Evolutionary conservation across 2,797 vertebrate species (phyloP).

Genomic region (Aulostomus chinensis): DNA sequence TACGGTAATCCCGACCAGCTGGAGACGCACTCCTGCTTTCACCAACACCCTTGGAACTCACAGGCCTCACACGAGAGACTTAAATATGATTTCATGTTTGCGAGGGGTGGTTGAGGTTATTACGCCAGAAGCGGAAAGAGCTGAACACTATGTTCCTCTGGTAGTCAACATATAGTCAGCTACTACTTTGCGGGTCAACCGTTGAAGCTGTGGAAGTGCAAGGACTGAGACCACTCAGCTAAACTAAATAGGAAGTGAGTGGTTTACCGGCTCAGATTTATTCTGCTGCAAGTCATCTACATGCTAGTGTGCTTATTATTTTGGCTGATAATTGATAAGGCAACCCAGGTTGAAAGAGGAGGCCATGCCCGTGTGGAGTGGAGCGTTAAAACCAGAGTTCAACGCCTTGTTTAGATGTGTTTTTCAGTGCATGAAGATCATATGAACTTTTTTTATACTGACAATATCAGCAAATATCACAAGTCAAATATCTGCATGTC

Average conservation of each 20-base stretch:
- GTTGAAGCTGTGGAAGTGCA: background rate
- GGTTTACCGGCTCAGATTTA: slow-evolving; percentile 27
- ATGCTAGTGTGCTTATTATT: too few species aligned
- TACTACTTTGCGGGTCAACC: slow-evolving; percentile 5
- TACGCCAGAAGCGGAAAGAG: slow-evolving; percentile 8
- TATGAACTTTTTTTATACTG: too few species aligned
- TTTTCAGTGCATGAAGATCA: too few species aligned
- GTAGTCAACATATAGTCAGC: slow-evolving; percentile 23
- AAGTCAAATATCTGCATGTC: too few species aligned
- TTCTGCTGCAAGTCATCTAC: too few species aligned
- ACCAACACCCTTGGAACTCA: slow-evolving; percentile 32
- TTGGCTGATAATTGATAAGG: too few species aligned
- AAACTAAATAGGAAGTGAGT: slow-evolving; percentile 22
- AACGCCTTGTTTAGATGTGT: too few species aligned
- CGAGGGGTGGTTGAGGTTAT: slow-evolving; percentile 16
- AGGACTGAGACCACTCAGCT: slow-evolving; percentile 18
- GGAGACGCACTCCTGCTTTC: slow-evolving; percentile 30
- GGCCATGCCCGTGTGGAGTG: too few species aligned
- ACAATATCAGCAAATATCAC: too few species aligned
- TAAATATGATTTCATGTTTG: slow-evolving; percentile 6
- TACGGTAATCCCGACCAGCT: slow-evolving; percentile 61
- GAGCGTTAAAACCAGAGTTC: too few species aligned
- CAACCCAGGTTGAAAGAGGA: too few species aligned
- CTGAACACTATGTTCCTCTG: slow-evolving; percentile 20
- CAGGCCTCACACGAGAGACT: slow-evolving; percentile 6